Evolutionary conservation across 2,113 vertebrate species (phyloP), one percentile per base, ranked within the genome.

Genomic region (Clarias batrachus): DNA sequence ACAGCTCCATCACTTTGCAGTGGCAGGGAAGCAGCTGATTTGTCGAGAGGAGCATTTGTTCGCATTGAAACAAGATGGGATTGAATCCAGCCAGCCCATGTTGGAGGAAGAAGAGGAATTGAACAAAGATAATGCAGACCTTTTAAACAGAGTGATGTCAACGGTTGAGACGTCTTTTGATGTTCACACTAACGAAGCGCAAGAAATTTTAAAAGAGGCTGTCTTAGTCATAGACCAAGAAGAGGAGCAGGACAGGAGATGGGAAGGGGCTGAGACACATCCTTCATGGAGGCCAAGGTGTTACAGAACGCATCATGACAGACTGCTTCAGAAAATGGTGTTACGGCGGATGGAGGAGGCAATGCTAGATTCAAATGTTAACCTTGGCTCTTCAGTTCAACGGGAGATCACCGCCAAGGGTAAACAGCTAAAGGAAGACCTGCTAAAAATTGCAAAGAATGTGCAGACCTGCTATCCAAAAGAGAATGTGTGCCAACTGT

Each of bases 381-480:
- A 66, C 23, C 17, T 0, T 1, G 52, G 25, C 10, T 92, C 94
- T 10, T 93, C 95, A 0, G 48, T 95, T 3, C 93, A 95, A 82
- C 81, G 30, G 16, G 66, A 89, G 62, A 81, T 98, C 81, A 74
- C 89, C 6, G 87, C 92, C 88, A 93, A 97, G 95, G 97, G 94
- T 33, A 93, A 87, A 90, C 95, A 93, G 83, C 90, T 97, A 91
- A 96, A 92, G 90, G 87, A 94, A 3, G 98, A 99, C 92, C 79
- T 99, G 88, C 86, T 93, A 89, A 79, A 90, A 4, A 94, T 98
- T 91, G 95, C 92, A 84, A 87, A 91, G 8, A 84, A 25, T 0
- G 93, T 98, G 79, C 95, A 92, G 81, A 82, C 59, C 4, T 95
- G 96, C 88, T 99, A 97, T 91, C 97, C 97, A 0, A 87, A 91